These are phyloP conservation scores for Drosophila seclusa DNA, from an alignment of 2,888 invertebrate genomes.

Conservation along the genomic window DNA sequence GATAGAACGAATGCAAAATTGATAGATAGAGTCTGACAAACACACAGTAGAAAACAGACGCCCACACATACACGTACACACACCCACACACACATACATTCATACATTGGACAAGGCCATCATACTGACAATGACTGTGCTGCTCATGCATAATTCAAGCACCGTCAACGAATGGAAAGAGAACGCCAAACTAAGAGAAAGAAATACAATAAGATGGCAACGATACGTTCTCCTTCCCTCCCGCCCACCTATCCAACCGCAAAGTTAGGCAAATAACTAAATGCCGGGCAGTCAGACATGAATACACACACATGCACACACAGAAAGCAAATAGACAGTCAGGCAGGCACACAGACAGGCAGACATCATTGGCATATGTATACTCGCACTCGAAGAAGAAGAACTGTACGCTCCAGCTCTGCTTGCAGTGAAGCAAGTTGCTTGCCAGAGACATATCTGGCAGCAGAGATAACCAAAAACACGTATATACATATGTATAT, in stretches of 20 bases:
- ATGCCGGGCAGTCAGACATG: conserved; percentile 32
- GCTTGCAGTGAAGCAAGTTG: conserved; percentile 24
- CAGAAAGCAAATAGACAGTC: conserved; percentile 8
- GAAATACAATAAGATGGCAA: conserved; percentile 49
- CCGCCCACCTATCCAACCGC: conserved; percentile 15
- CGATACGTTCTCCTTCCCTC: not conserved
- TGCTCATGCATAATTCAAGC: conserved; percentile 72
- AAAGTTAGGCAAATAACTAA: conserved; percentile 61
- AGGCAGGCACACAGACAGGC: conserved; percentile 21
- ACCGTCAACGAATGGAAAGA: conserved; percentile 20
- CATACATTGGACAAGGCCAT: conserved; percentile 60
- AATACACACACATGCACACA: not conserved
- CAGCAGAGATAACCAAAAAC: conserved; percentile 41
- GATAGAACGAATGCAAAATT: conserved; percentile 71
- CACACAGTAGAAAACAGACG: conserved; percentile 2
- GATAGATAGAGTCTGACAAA: conserved; percentile 60
- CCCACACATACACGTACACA: not conserved
- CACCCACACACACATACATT: conserved; percentile 1
- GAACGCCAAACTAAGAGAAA: conserved; percentile 22
- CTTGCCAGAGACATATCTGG: conserved; percentile 34
- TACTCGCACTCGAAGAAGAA: conserved; percentile 1
- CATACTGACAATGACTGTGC: conserved; percentile 64
- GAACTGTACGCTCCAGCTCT: conserved; percentile 28
- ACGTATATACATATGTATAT: not conserved
- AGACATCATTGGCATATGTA: conserved; percentile 59